Percentiles rank a stretch among this genome's conserved stretches.
These are phyloP conservation scores for Macroteleia sp. DNA, from an alignment of 2,888 invertebrate species.

Conservation along the genomic window DNA sequence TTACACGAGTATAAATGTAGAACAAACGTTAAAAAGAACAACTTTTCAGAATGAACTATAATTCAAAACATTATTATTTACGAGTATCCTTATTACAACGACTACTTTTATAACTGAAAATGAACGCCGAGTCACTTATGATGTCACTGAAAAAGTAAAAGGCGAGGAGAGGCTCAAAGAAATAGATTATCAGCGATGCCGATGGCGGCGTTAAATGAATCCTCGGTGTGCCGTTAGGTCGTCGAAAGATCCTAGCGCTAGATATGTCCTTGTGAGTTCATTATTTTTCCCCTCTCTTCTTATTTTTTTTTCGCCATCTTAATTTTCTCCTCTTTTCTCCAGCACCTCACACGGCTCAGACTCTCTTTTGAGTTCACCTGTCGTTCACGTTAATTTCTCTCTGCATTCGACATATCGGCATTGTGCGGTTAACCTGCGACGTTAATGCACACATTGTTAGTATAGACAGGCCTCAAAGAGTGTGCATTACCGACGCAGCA, in stretches of 20 bases:
- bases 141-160: conserved; percentile 47
- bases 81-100: conserved; percentile 9
- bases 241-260: conserved; percentile 30
- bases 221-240: conserved; percentile 44
- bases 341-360: conserved; percentile 13
- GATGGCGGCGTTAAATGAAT: conserved; percentile 43
- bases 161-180: conserved; percentile 32
- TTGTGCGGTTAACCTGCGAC: conserved; percentile 40
- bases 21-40: too few relatives aligned
- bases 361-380: conserved; percentile 40
- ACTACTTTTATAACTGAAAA: too few relatives aligned
- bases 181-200: conserved; percentile 47
- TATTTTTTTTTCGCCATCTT: not conserved
- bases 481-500: conserved; percentile 40
- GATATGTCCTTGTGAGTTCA: conserved; percentile 40
- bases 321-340: conserved; percentile 5
- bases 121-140: too few relatives aligned
- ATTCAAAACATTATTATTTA: conserved; percentile 30
- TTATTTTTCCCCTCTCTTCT: conserved; percentile 7
- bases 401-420: conserved; percentile 29
- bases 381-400: conserved; percentile 33
- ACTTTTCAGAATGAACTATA: too few relatives aligned
- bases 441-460: conserved; percentile 57
- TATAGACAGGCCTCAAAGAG: conserved; percentile 50
- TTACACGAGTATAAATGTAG: too few relatives aligned